A percentile compares a stretch with the other conserved stretches of the same genome.
Conservation (phyloP, 2,797 vertebrate species). For the Ispidina picta region DNA sequence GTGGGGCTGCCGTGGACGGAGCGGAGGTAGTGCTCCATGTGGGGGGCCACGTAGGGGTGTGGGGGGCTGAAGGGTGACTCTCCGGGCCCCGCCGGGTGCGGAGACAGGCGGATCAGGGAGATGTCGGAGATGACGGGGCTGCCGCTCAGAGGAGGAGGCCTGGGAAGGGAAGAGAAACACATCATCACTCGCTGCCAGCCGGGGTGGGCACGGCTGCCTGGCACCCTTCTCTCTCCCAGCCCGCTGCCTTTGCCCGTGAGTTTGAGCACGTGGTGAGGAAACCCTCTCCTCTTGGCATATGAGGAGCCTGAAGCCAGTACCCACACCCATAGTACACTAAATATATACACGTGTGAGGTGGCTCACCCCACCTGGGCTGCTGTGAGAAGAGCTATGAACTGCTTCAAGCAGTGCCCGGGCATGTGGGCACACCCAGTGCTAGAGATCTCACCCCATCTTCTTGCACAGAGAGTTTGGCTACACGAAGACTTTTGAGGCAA, state of each 20-base stretch:
- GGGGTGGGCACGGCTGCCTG: rapidly evolving
- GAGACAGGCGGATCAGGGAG: constrained; percentile 93
- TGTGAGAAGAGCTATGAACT: background rate
- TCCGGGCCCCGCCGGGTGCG: constrained; percentile 82
- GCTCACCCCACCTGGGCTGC: background rate
- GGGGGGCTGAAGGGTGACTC: constrained; percentile 90
- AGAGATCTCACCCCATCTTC: background rate
- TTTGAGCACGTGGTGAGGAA: background rate
- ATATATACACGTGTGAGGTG: background rate
- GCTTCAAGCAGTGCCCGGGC: background rate
- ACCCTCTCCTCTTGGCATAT: background rate
- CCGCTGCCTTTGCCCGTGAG: rapidly evolving
- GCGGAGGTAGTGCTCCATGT: constrained; percentile 98
- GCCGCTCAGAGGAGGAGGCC: constrained; percentile 88
- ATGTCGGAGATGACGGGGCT: constrained; percentile 97
- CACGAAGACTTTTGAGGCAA: rapidly evolving
- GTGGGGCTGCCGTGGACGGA: constrained; percentile 94
- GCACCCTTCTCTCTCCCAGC: background rate
- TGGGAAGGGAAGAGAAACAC: constrained; percentile 71
- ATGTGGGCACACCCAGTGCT: rapidly evolving
- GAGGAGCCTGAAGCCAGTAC: background rate
- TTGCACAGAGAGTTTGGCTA: background rate
- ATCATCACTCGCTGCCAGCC: background rate
- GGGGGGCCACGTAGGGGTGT: constrained; percentile 90
- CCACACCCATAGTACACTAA: rapidly evolving